phyloP scores from a whole-genome alignment of 2,888 invertebrate genomes.

The Apamea epomidion region DNA sequence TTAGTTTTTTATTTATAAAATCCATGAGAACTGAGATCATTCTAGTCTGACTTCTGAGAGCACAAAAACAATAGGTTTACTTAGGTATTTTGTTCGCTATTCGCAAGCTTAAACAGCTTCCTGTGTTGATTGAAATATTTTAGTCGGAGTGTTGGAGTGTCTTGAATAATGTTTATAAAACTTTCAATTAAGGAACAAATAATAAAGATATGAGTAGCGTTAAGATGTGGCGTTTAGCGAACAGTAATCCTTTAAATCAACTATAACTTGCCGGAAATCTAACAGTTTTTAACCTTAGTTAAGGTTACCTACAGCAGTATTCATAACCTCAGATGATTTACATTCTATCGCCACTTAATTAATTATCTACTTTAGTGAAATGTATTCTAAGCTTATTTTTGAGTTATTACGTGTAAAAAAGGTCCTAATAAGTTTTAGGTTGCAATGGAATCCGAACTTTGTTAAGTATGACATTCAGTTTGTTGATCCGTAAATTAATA shows the following conservation, averaged over 20 bases:
- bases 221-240: background rate
- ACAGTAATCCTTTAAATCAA: background rate
- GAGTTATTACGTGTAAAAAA: too few relatives aligned
- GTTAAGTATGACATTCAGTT: too few relatives aligned
- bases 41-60: conserved; percentile 19
- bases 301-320: too few relatives aligned
- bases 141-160: background rate
- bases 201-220: background rate
- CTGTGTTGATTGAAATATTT: conserved; percentile 34
- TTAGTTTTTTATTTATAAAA: conserved; percentile 34
- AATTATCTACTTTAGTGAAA: too few relatives aligned
- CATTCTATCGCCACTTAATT: too few relatives aligned
- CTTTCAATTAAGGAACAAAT: background rate
- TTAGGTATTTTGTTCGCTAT: conserved; percentile 19
- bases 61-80: conserved; percentile 45
- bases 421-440: too few relatives aligned
- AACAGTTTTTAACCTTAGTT: background rate
- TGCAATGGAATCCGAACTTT: too few relatives aligned
- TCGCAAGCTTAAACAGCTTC: conserved; percentile 19
- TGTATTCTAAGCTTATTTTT: too few relatives aligned
- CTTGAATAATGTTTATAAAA: background rate
- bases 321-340: too few relatives aligned
- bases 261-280: background rate
- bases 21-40: conserved; percentile 56
- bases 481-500: too few relatives aligned